Conservation (phyloP, 2,888 invertebrate species). For the Clanis bilineata region DNA sequence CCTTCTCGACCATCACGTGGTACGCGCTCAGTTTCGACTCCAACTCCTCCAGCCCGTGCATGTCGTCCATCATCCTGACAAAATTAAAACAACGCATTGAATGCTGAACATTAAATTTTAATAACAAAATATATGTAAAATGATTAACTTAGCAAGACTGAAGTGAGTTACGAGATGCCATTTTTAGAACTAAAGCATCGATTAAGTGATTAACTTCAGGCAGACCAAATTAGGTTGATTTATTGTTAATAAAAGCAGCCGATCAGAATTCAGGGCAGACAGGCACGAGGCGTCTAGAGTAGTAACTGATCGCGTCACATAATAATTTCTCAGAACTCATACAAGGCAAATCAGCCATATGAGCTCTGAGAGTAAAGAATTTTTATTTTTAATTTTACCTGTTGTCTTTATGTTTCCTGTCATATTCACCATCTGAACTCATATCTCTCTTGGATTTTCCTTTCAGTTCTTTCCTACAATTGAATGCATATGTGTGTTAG, state of each 20-base stretch:
- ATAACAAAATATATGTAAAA: not conserved
- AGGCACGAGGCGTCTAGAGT: not conserved
- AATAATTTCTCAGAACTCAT: not conserved
- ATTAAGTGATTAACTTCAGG: not conserved
- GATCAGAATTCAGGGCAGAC: not conserved
- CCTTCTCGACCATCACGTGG: slow-evolving; percentile 89
- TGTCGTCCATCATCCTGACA: slow-evolving; percentile 83
- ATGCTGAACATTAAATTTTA: not conserved
- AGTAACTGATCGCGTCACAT: not conserved
- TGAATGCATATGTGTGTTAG: not conserved
- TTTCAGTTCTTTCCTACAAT: slow-evolving; percentile 72
- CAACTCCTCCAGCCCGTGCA: slow-evolving; percentile 89
- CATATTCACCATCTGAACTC: slow-evolving; percentile 77
- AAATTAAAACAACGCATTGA: slow-evolving; percentile 21
- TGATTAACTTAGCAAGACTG: not conserved
- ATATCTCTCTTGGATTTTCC: slow-evolving; percentile 74
- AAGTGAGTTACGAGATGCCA: too few relatives aligned
- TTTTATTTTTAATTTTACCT: slow-evolving; percentile 46
- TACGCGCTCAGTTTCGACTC: slow-evolving; percentile 90
- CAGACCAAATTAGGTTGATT: not conserved
- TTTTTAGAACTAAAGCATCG: too few relatives aligned
- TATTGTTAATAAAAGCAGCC: not conserved
- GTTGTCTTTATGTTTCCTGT: slow-evolving; percentile 75
- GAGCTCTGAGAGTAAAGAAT: not conserved
- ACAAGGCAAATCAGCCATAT: too few relatives aligned